Conservation (phyloP, 2,113 vertebrate genomes). For the Silurus glanis region DNA sequence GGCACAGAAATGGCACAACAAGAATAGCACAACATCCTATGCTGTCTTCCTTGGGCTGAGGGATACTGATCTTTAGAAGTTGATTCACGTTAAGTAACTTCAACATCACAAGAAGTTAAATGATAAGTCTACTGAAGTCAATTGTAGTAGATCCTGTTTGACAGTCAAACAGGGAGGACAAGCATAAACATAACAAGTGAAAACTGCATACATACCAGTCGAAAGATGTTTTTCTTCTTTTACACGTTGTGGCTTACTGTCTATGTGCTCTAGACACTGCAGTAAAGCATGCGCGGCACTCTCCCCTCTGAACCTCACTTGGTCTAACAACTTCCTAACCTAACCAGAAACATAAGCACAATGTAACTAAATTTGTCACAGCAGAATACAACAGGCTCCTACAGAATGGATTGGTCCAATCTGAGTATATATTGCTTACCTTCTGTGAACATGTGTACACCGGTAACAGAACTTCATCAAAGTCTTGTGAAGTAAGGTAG, state of each 20-base stretch:
- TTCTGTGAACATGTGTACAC: slow-evolving; percentile 78
- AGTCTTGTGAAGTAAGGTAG: slow-evolving; percentile 72
- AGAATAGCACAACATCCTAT: not conserved
- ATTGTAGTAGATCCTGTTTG: not conserved
- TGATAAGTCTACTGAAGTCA: not conserved
- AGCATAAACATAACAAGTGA: not conserved
- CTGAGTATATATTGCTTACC: slow-evolving; percentile 62
- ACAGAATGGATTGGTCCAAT: not conserved
- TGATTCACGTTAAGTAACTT: not conserved
- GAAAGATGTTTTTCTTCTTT: slow-evolving; percentile 37
- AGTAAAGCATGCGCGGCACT: slow-evolving; percentile 69
- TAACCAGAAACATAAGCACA: slow-evolving; percentile 52
- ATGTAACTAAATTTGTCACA: not conserved
- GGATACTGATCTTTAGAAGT: not conserved
- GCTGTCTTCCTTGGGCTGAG: not conserved
- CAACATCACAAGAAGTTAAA: not conserved
- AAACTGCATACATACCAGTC: slow-evolving; percentile 17
- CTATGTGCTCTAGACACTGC: slow-evolving; percentile 61
- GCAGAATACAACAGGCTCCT: not conserved
- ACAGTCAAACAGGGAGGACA: not conserved
- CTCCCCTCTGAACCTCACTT: slow-evolving; percentile 71
- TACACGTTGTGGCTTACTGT: slow-evolving; percentile 36
- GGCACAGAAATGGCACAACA: too few relatives aligned
- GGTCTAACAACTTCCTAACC: slow-evolving; percentile 77
- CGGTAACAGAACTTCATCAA: slow-evolving; percentile 73